Evolutionary conservation across 2,888 invertebrate genomes (phyloP).

Genomic region (Allolobophora icterica): DNA sequence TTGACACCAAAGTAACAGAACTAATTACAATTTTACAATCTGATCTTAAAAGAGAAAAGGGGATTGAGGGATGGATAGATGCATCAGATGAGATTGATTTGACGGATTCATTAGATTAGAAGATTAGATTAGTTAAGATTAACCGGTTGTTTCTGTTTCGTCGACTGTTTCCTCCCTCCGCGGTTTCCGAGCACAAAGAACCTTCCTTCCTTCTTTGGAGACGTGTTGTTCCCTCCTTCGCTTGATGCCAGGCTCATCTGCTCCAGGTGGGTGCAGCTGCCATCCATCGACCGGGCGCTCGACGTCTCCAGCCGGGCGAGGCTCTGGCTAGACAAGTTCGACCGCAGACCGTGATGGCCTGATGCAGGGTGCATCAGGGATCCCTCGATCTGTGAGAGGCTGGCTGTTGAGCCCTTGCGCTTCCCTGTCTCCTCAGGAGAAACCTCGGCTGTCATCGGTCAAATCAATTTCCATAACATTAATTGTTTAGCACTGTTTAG

Average conservation of each 20-base stretch:
- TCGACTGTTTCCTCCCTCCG: background rate
- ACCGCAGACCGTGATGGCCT: constrained; percentile 20
- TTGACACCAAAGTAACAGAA: too few species aligned
- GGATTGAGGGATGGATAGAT: too few species aligned
- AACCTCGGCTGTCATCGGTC: constrained; percentile 22
- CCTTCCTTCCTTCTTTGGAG: constrained; percentile 24
- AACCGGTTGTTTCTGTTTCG: constrained; percentile 20
- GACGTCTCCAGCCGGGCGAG: constrained; percentile 19
- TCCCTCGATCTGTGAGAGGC: constrained; percentile 60
- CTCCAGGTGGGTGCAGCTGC: constrained; percentile 21
- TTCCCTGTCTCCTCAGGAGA: background rate
- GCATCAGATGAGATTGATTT: too few species aligned
- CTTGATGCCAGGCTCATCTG: constrained; percentile 4
- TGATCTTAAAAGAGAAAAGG: too few species aligned
- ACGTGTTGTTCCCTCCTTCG: constrained; percentile 6
- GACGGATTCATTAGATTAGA: background rate
- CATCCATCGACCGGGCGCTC: constrained; percentile 12
- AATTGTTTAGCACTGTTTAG: too few species aligned
- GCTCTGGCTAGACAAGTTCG: constrained; percentile 9
- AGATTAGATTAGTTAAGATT: background rate
- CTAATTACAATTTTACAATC: too few species aligned
- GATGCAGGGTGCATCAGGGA: constrained; percentile 48
- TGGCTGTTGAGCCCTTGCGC: constrained; percentile 59
- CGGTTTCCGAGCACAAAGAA: constrained; percentile 36
- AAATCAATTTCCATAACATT: background rate